Conservation (phyloP, 2,888 invertebrate species). For the Thera obeliscata region DNA sequence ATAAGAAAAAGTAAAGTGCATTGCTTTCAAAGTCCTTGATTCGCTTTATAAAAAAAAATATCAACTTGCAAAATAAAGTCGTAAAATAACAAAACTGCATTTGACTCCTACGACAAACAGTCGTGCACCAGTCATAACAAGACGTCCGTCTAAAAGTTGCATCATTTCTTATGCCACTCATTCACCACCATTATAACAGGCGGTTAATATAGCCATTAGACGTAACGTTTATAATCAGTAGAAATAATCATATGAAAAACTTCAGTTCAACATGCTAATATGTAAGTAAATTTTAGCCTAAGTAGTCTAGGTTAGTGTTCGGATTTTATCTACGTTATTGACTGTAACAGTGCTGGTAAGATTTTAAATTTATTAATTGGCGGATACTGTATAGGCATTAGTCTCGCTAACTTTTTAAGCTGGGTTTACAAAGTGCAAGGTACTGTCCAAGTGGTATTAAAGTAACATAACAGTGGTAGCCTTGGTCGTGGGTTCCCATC, state of each 20-base stretch:
- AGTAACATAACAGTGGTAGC: too few relatives aligned
- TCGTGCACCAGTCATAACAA: slow-evolving; percentile 52
- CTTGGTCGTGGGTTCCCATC: too few relatives aligned
- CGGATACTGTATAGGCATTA: slow-evolving; percentile 58
- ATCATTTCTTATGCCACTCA: slow-evolving; percentile 32
- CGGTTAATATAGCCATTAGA: not conserved
- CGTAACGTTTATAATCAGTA: too few relatives aligned
- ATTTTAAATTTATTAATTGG: slow-evolving; percentile 50
- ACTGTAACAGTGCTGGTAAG: slow-evolving; percentile 63
- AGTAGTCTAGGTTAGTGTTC: slow-evolving; percentile 38
- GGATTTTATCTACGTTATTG: slow-evolving; percentile 74
- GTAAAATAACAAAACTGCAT: too few relatives aligned
- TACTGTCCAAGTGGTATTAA: not conserved
- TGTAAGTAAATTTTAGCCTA: slow-evolving; percentile 1
- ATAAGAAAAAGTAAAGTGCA: too few relatives aligned
- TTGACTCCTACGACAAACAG: too few relatives aligned
- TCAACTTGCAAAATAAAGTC: too few relatives aligned
- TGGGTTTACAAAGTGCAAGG: slow-evolving; percentile 1
- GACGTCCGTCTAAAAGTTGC: slow-evolving; percentile 43
- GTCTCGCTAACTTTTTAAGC: slow-evolving; percentile 61
- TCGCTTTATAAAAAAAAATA: too few relatives aligned
- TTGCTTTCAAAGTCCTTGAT: too few relatives aligned
- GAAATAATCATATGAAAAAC: not conserved
- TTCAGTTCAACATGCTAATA: not conserved
- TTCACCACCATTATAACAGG: not conserved